Percentiles rank a stretch among this genome's conserved stretches.
phyloP scores from a whole-genome alignment of 2,797 vertebrate genomes.

The Myotis planiceps region DNA sequence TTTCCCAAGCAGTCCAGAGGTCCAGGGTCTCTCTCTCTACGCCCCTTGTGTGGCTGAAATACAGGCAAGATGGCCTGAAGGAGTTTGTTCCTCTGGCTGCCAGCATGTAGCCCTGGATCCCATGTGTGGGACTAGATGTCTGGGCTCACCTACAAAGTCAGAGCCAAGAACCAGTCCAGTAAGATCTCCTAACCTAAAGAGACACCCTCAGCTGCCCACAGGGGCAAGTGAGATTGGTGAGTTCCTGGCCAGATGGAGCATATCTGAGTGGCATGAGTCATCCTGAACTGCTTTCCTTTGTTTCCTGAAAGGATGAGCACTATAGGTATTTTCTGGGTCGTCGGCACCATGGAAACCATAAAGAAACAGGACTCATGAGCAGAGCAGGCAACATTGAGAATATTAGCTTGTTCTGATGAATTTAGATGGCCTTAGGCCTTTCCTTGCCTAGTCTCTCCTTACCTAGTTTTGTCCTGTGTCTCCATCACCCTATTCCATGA shows the following conservation, averaged over 20 bases:
- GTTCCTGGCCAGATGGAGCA: not conserved
- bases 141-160: not conserved
- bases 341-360: not conserved
- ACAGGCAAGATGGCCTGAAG: not conserved
- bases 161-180: not conserved
- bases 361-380: not conserved
- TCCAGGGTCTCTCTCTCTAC: not conserved
- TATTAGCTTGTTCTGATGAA: not conserved
- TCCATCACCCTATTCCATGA: too few species aligned
- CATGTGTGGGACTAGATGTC: too few species aligned
- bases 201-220: too few species aligned
- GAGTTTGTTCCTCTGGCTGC: not conserved
- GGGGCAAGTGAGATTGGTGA: not conserved
- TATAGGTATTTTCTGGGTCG: not conserved
- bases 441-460: not conserved
- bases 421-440: not conserved
- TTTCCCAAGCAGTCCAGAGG: not conserved
- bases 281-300: not conserved
- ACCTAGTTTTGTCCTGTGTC: accelerated
- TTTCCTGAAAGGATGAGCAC: not conserved
- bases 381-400: not conserved
- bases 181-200: not conserved
- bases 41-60: not conserved
- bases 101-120: not conserved
- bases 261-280: not conserved